Conservation (phyloP, 35 echinoderm and acorn worm species). For the Ptychodera flava region DNA sequence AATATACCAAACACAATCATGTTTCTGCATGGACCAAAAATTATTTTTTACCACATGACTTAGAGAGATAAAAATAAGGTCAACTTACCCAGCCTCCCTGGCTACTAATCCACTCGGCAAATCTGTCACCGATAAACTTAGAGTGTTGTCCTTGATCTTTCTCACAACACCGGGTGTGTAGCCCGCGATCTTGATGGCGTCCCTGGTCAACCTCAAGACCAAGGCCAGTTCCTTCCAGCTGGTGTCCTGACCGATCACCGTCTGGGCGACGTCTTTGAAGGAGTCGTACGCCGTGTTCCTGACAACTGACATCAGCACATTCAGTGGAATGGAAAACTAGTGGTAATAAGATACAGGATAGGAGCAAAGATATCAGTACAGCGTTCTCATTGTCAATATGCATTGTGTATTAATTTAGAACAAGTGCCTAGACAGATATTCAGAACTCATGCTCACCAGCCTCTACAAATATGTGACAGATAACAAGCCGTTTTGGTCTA, state of each 20-base stretch:
- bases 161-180: conserved; percentile 38
- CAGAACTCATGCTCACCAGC: no score
- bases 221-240: conserved; percentile 60
- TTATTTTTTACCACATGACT: no score
- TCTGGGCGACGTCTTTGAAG: conserved; percentile 74
- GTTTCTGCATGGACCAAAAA: no score
- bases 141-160: conserved; percentile 78
- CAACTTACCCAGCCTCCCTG: conserved; percentile 95
- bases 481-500: no score
- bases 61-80: no score
- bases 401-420: no score
- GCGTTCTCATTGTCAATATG: no score
- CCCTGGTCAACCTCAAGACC: conserved; percentile 87
- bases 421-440: no score
- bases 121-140: conserved; percentile 78
- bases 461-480: no score
- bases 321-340: conserved; percentile 19
- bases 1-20: no score
- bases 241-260: conserved; percentile 62
- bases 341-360: conserved; percentile 10
- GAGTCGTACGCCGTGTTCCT: conserved; percentile 51
- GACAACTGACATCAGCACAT: conserved; percentile 40
- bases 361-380: no score
- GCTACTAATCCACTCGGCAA: conserved; percentile 79
- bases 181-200: conserved; percentile 67